These are phyloP conservation scores for Thelaira solivaga DNA, from an alignment of 2,888 invertebrate genomes.

Conservation along the genomic window DNA sequence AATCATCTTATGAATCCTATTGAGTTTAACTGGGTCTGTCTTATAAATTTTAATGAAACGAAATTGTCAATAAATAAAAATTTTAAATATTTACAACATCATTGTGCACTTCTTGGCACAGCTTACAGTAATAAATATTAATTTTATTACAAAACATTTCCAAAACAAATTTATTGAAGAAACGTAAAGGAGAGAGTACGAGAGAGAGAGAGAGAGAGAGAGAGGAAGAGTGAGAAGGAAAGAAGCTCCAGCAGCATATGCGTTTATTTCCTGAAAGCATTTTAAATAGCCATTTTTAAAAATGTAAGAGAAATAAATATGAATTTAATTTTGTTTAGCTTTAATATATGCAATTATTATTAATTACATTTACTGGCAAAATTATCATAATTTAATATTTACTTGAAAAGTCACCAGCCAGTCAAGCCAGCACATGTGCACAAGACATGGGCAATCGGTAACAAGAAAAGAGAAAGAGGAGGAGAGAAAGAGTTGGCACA, in stretches of 20 bases:
- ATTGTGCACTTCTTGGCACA: background rate
- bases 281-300: background rate
- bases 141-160: background rate
- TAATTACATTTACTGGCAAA: slow-evolving; percentile 56
- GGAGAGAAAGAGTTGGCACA: background rate
- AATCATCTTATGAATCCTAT: no score
- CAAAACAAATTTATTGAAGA: slow-evolving; percentile 14
- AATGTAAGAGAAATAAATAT: background rate
- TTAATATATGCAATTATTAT: slow-evolving; percentile 59
- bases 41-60: background rate
- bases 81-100: background rate
- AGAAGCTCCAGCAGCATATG: background rate
- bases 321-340: slow-evolving; percentile 23
- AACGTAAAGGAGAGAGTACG: background rate
- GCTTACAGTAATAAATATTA: slow-evolving; percentile 12
- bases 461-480: background rate
- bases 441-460: slow-evolving; percentile 1
- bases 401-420: slow-evolving; percentile 53
- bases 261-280: slow-evolving; percentile 24
- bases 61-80: slow-evolving; percentile 7
- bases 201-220: no score
- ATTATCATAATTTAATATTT: slow-evolving; percentile 62
- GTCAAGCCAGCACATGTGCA: no score
- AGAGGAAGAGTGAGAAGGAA: background rate
- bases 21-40: no score